phyloP scores from a whole-genome alignment of 2,888 invertebrate genomes.

The Lutraria lutraria region DNA sequence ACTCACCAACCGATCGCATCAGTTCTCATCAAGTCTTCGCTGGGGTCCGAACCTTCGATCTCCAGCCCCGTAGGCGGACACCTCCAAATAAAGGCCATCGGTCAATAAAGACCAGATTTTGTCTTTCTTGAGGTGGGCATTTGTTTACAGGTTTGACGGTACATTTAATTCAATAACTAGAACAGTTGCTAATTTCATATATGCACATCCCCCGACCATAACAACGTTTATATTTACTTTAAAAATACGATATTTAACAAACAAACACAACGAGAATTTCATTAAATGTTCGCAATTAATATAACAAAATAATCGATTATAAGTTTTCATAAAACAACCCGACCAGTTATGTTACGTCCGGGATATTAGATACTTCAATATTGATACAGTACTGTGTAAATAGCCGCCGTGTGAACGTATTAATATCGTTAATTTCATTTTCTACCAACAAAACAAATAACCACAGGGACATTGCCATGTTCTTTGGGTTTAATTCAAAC shows the following conservation, averaged over 20 bases:
- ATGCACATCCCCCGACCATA: neutral
- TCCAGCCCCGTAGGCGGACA: too few species aligned
- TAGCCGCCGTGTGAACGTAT: conserved; percentile 25
- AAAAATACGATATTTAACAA: conserved; percentile 7
- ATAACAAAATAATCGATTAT: conserved; percentile 26
- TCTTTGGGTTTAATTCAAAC: neutral
- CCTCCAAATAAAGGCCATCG: too few species aligned
- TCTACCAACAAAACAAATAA: conserved; percentile 12
- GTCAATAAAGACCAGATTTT: too few species aligned
- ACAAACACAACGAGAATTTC: neutral
- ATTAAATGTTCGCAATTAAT: conserved; percentile 18
- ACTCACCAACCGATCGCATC: too few species aligned
- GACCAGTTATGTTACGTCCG: neutral
- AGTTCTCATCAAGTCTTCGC: too few species aligned
- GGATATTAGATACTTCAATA: conserved; percentile 45
- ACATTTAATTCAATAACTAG: neutral
- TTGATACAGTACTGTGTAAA: conserved; percentile 36
- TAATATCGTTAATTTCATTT: conserved; percentile 31
- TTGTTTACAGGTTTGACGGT: too few species aligned
- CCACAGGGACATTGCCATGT: neutral
- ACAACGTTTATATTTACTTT: neutral
- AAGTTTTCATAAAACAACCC: conserved; percentile 22
- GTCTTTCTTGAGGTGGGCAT: too few species aligned
- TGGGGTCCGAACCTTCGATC: too few species aligned
- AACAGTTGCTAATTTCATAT: neutral